Evolutionary conservation across 2,797 vertebrate species (phyloP).

Genomic region (Botia almorhae): DNA sequence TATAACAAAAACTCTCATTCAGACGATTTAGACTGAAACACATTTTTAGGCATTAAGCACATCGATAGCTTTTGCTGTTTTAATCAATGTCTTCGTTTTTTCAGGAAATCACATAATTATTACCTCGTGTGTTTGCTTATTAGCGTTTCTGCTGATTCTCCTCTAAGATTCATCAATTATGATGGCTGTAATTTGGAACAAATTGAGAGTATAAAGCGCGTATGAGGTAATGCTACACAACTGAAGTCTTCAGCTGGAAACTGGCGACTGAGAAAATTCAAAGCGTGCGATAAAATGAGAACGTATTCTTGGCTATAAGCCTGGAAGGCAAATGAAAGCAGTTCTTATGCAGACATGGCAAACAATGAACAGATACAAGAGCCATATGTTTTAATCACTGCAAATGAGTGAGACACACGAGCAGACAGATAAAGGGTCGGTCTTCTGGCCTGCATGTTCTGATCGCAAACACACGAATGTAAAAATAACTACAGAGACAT

Average conservation of each 20-base stretch:
- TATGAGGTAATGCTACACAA: background rate
- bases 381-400: constrained; percentile 64
- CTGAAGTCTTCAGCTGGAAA: constrained; percentile 23
- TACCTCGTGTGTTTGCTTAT: background rate
- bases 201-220: background rate
- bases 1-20: background rate
- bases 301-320: constrained; percentile 60
- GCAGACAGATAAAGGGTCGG: constrained; percentile 11
- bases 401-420: background rate
- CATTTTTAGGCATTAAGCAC: background rate
- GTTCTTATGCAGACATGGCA: constrained; percentile 56
- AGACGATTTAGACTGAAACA: background rate
- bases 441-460: constrained; percentile 45
- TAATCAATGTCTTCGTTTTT: background rate
- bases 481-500: constrained; percentile 65
- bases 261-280: constrained; percentile 67
- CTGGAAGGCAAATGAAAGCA: constrained; percentile 63
- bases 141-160: background rate
- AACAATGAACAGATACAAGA: constrained; percentile 61
- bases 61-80: background rate
- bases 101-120: constrained; percentile 18
- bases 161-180: background rate
- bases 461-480: constrained; percentile 45
- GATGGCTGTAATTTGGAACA: background rate
- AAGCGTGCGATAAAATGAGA: constrained; percentile 62